Base-by-base conservation (phyloP, 1,140 invertebrate species). In the Tribolium castaneum region DNA sequence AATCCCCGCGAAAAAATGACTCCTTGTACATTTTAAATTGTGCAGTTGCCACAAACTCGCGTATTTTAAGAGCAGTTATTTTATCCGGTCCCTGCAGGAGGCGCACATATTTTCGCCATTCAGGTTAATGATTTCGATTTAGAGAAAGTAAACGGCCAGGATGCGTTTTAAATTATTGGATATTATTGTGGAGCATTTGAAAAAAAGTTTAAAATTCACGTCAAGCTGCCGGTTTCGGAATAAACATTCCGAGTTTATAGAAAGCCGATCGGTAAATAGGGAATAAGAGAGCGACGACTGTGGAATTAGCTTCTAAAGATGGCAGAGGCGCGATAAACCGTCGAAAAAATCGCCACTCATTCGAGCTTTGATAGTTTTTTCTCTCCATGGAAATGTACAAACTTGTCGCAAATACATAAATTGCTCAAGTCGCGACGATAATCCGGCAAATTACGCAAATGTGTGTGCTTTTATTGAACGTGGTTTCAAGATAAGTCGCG, bases 71-170 rank as follows among this genome's bases (percentile, higher is more conserved):
- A 34, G 30, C 59, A 66, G 39, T 45, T 13, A 66, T 34, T 66
- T n/a, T 35, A 30, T 35, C n/a, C 12, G 1, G 9, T n/a, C 59
- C n/a, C 59, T 35, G 59, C 30, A 35, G 59, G 59, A 66, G 59
- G 14, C 5, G 30, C 25, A 35, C 22, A 14, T 35, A 35, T 66
- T 66, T 66, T n/a, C 59, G 59, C 59, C 30, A 66, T 66, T 22
- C 30, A 14, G 59, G 30, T 35, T 66, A 66, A 66, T n/a, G 19
- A 35, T 35, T 35, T 66, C 59, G 12, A 35, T 66, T 59, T 59
- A 59, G 54, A 59, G 54, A 59, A 25, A 59, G 59, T 13, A 66
- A 66, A 66, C 30, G 30, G 30, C 10, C 25, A 66, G 59, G 30
- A 34, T n/a, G 30, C 6, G 22, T 59, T 14, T 7, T 25, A 30